Base-by-base conservation (phyloP, 2,797 vertebrate species). In the Argentina silus region DNA sequence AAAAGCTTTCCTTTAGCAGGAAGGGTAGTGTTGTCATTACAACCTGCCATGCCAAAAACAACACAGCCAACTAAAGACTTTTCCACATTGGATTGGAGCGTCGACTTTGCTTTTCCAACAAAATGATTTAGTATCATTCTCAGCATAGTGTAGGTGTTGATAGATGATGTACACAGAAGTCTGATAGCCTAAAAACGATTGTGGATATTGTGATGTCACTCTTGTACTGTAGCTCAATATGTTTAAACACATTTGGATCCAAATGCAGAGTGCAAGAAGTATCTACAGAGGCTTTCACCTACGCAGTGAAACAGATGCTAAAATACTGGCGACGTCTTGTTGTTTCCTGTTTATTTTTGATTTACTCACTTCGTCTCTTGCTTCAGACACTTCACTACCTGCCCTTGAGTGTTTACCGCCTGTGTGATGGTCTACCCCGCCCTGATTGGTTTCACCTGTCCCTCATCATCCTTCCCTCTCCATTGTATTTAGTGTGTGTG, bases 21-120 rank as follows among this genome's bases (percentile, higher is more conserved):
- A 94, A 87, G 87, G 67, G 68, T 89, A 81, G 79, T 79, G 81
- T 91, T 86, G 87, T 84, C 75, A 72, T 90, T 91, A 83, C 78
- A 78, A 86, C 76, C 43, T 72, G 36, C 83, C 83, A 78, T 74
- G 90, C 89, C 90, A 94, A 94, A 78, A 91, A 6, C 80, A 93
- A 90, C 89, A 92, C 15, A 72, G 67, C 71, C 66, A 72, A 69
- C 85, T 89, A 80, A 90, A 90, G 76, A 82, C 86, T 92, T 93
- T 83, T 87, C 90, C 85, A 90, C 82, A 86, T 79, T 81, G 64
- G 61, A 73, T 74, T 71, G 50, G 66, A 78, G 72, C 64, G 74
- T 77, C 79, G 81, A 81, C 79, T 63, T 75, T 69, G 75, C 74
- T 72, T 85, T 85, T 77, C 72, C 66, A 74, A 72, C 76, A 67